These are phyloP conservation scores for Drosophila anceps DNA, from an alignment of 2,888 invertebrate genomes.

Conservation along the genomic window DNA sequence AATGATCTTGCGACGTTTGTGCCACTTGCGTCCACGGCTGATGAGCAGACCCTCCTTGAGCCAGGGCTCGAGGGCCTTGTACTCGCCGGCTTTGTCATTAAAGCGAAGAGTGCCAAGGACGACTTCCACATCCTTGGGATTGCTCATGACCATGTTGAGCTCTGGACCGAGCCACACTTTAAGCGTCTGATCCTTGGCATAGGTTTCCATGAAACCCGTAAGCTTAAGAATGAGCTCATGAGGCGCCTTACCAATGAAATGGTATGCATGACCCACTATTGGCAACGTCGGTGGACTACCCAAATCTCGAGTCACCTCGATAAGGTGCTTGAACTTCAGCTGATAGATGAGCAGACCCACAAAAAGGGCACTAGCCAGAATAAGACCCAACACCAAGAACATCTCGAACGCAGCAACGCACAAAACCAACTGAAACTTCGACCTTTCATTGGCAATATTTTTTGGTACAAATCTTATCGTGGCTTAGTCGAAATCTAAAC, in stretches of 20 bases:
- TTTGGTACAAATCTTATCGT: conserved; percentile 43
- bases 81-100: conserved; percentile 87
- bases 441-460: conserved; percentile 9
- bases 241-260: conserved; percentile 85
- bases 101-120: conserved; percentile 83
- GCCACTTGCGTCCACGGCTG: conserved; percentile 84
- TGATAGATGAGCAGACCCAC: conserved; percentile 60
- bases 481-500: conserved; percentile 18
- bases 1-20: conserved; percentile 88
- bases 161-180: conserved; percentile 84
- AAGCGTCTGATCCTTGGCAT: conserved; percentile 63
- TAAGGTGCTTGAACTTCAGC: conserved; percentile 73
- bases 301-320: conserved; percentile 74
- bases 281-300: conserved; percentile 85
- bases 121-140: conserved; percentile 80
- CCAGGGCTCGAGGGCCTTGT: conserved; percentile 86
- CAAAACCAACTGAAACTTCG: background rate
- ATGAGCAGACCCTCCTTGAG: conserved; percentile 87
- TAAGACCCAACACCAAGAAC: conserved; percentile 60
- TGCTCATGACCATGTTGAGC: conserved; percentile 75
- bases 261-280: conserved; percentile 86
- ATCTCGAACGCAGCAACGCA: conserved; percentile 33
- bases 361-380: conserved; percentile 53
- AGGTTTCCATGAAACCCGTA: conserved; percentile 74
- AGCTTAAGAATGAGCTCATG: conserved; percentile 80